Conservation (phyloP, 2,113 vertebrate species). For the Otolemur garnettii region DNA sequence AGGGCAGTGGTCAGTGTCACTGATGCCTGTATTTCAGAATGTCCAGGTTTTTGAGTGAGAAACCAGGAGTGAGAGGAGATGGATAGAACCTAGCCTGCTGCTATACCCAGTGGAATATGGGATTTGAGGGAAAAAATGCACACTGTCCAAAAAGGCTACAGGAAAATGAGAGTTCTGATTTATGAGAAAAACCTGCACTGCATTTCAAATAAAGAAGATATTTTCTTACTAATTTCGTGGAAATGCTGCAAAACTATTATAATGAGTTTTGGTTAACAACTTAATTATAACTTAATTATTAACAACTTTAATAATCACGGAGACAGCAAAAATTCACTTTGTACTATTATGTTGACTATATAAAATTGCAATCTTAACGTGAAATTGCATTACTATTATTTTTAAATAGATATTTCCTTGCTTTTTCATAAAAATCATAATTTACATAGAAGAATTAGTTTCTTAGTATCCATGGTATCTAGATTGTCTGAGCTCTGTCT, state of each 20-base stretch:
- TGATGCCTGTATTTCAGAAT: neutral
- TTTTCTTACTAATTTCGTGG: neutral
- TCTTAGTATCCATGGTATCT: neutral
- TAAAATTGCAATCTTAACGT: neutral
- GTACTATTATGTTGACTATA: neutral
- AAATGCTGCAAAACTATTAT: neutral
- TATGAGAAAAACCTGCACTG: neutral
- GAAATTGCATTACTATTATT: neutral
- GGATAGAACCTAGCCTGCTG: neutral
- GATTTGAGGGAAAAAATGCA: neutral
- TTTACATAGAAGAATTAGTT: neutral
- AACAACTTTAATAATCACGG: neutral
- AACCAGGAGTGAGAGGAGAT: neutral
- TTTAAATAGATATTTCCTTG: neutral
- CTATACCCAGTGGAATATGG: neutral
- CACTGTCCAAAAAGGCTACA: too few species aligned
- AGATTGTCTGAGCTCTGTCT: neutral
- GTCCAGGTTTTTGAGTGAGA: neutral
- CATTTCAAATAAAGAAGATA: conserved; percentile 9
- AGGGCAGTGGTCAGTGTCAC: neutral
- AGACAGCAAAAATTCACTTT: neutral
- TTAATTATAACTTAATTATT: neutral
- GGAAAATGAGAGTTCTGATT: neutral
- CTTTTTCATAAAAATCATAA: neutral
- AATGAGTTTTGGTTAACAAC: neutral